Evolutionary conservation across 2,888 invertebrate species (phyloP), one percentile per base, ranked within the genome.

Genomic region (Ormia ochracea): DNA sequence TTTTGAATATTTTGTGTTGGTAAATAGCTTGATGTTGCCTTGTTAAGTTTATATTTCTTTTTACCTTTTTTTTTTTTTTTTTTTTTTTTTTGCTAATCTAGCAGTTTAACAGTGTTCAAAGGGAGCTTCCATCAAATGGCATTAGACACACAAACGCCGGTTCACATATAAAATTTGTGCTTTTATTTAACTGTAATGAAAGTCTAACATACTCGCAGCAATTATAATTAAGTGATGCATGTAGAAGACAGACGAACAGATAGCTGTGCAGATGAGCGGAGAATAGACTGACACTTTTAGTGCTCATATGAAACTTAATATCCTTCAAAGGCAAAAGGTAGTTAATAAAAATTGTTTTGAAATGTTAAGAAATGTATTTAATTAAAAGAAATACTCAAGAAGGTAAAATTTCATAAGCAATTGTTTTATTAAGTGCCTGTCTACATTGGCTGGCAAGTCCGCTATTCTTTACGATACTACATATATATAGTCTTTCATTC

Each of bases 281-380:
- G 28, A 21, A 52, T 52, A 31, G 28, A 38, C 50, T 26, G 50
- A 50, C 36, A 52, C 14, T 61, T 61, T 72, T 52, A 41, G 28
- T 61, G 48, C n/a, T 45, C 65, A n/a, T n/a, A 68, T 73, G 33
- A 73, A 68, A 78, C 61, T 61, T 68, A 78, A 78, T 73, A 78
- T 63, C 38, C 7, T 61, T 69, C 41, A 33, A 41, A 54, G 45
- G 38, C 50, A 70, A 69, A n/a, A 76, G 56, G 38, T 23, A 72
- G 63, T 52, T 38, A 74, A 79, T 79, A 69, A 69, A 74, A 79
- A 74, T 74, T 69, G 69, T 74, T 74, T 69, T 70, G 54, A 54
- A 65, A 79, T 38, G n/a, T 28, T 59, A 43, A 70, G 59, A 59
- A 70, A 52, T 28, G 54, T 69, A 76, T 76, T 76, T 76, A 76